Evolutionary conservation across 2,888 invertebrate genomes (phyloP), one percentile per base, ranked within the genome.

Genomic region (Troides aeacus): DNA sequence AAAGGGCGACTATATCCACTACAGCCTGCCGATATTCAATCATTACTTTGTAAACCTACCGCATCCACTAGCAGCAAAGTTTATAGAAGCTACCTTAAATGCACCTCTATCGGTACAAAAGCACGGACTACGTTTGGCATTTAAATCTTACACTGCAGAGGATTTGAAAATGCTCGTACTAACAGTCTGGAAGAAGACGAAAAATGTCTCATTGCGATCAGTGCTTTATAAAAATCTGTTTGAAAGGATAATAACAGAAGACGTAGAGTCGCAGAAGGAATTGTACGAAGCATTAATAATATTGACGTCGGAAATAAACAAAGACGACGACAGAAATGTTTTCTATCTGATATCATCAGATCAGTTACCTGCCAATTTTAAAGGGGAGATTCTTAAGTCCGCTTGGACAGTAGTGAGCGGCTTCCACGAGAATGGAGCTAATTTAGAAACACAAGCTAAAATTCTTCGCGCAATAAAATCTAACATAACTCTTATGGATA

Each of bases 51-150:
- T 78, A 21, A 80, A 82, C 60, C 74, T 88, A 42, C 82, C 86
- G 7, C 71, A 75, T 12, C 74, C 78, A 2, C 69, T 70, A 21
- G 80, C 79, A 46, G 74, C 79, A 12, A 69, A 78, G 53, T 87
- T 87, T 61, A 76, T 87, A 2, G 76, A 79, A 69, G 70, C 77
- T 17, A 66, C 84, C 57, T 70, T 87, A 64, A 72, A 86, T 50
- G 71, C 78, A 15, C 87, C 85, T 2, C 72, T 86, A 2, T 84
- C 87, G 2, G 73, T 85, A 39, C 87, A 86, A 69, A 87, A 87
- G 71, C 85, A 86, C 63, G 85, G 83, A 5, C 64, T 88, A 60
- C 79, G 85, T 1, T 73, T 86, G 18, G 87, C 87, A 2, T 87
- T 87, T 69, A 69, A 79, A 69, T 81, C 79, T 72, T 86, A 81